Percentiles rank a stretch among this genome's conserved stretches.
These are phyloP conservation scores for Paratilapia polleni DNA, from an alignment of 2,113 vertebrate genomes.

Conservation along the genomic window DNA sequence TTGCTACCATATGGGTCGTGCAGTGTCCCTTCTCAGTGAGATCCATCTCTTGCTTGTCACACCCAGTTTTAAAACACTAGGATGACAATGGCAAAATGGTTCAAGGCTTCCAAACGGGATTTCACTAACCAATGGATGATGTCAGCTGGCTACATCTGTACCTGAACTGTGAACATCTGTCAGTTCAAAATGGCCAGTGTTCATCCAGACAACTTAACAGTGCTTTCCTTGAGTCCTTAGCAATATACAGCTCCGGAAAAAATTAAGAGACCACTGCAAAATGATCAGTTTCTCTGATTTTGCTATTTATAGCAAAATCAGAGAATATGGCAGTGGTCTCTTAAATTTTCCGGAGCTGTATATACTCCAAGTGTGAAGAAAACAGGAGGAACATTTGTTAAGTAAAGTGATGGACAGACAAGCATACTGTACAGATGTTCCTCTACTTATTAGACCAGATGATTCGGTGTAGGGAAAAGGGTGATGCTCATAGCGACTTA, in stretches of 20 bases:
- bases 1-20: background rate
- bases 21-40: background rate
- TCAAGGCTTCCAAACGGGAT: background rate
- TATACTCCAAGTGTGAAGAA: background rate
- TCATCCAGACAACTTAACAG: background rate
- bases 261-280: no score
- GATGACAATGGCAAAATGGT: background rate
- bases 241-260: no score
- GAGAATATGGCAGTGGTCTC: no score
- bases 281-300: no score
- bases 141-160: background rate
- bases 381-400: background rate
- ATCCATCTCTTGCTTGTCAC: background rate
- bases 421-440: background rate
- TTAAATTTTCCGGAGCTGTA: no score
- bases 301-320: no score
- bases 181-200: background rate
- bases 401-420: background rate
- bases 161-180: background rate
- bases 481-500: background rate
- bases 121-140: background rate
- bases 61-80: background rate
- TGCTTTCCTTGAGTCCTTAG: background rate
- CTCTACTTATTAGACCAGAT: background rate
- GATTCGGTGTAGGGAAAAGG: background rate